Base-by-base conservation (phyloP, 2,113 vertebrate genomes). In the Xiphophorus hellerii region DNA sequence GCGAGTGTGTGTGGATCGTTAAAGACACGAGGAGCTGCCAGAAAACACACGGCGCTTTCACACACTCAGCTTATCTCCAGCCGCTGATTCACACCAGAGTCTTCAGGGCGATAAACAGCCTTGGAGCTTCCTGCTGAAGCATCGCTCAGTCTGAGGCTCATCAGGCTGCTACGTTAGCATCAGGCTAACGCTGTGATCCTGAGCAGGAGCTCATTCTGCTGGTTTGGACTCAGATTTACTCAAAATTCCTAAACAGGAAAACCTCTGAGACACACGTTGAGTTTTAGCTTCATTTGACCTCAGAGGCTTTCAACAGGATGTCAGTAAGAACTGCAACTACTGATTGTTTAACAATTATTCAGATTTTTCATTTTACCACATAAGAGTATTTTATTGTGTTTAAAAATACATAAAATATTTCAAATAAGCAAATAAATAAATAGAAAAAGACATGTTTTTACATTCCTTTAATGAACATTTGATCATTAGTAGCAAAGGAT, bases 1-100 rank as follows among this genome's bases (percentile, higher is more conserved):
- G 81, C 73, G 71, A 69, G 68, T 82, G 77, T 80, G 77, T 28
- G 75, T 63, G 70, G 69, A 74, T 85, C 80, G 84, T 88, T 88
- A 88, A 74, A 63, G 76, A 73, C 58, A 62, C 2, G 17, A 27
- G 33, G 48, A 35, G 74, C 76, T 82, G 80, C 75, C 54, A 66
- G 76, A 81, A 33, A 30, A 48, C 17, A 20, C 12, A 15, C 13
- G 14, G 44, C 44, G 14, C 44, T 54, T 27, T 54, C 42, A 80
- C n/a, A 74, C 51, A 77, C 48, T 8, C 58, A 54, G 65, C 60
- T 73, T n/a, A 69, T 69, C 58, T 73, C 37, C 3, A 31, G 28
- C 73, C 39, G 78, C 51, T 58, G 51, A 58, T 58, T 58, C 51
- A 58, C 8, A 9, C 25, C 17, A 10, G 6, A 27, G 28, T 5